These are phyloP conservation scores for Microctonus hyperodae DNA, from an alignment of 2,888 invertebrate genomes.

Conservation along the genomic window DNA sequence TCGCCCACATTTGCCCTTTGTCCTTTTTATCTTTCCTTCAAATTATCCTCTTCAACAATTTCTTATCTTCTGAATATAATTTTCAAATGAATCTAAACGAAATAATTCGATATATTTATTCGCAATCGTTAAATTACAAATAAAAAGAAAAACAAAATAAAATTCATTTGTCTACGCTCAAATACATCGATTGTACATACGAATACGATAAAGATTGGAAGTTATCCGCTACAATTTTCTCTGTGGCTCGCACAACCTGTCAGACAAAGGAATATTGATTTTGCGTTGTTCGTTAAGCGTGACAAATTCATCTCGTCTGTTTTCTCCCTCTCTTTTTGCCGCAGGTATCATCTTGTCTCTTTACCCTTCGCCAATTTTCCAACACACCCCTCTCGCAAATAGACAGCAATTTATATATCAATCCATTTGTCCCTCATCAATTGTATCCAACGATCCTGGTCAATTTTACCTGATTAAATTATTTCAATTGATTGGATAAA, in stretches of 20 bases:
- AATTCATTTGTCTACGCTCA: too few relatives aligned
- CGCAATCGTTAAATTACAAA: too few relatives aligned
- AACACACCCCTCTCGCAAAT: neutral
- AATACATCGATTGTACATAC: too few relatives aligned
- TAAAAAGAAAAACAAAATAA: too few relatives aligned
- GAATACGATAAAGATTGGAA: neutral
- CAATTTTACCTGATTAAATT: constrained; percentile 1
- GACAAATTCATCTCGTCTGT: constrained; percentile 21
- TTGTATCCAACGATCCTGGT: neutral
- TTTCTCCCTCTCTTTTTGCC: neutral
- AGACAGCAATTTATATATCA: constrained; percentile 6
- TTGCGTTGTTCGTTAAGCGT: constrained; percentile 26
- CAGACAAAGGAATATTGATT: constrained; percentile 26
- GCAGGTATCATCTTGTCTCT: neutral
- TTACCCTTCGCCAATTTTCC: neutral
- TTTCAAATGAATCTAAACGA: too few relatives aligned
- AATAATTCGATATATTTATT: too few relatives aligned
- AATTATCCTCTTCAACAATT: neutral
- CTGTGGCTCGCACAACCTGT: neutral
- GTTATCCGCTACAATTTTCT: neutral
- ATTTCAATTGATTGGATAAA: neutral
- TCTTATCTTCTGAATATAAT: too few relatives aligned
- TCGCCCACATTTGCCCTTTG: neutral
- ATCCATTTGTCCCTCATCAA: constrained; percentile 3
- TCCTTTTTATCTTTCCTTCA: neutral